Base-by-base conservation (phyloP, 1,140 invertebrate species). In the Zaprionus africanus region DNA sequence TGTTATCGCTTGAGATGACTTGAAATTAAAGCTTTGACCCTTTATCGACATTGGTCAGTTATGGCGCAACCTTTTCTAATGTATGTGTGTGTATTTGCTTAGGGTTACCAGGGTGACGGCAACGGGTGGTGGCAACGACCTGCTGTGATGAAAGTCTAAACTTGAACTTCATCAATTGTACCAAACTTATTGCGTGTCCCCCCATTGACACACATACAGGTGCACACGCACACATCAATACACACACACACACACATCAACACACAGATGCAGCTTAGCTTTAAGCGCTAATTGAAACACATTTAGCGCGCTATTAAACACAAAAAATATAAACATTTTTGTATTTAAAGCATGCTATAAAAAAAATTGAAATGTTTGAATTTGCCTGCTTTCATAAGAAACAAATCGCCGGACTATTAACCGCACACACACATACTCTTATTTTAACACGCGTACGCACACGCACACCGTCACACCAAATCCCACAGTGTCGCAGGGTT, bases 291-390 rank as follows among this genome's bases (percentile, higher is more conserved):
- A 88, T 88, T 88, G 80, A 90, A 84, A 56, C 72, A 73, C 85
- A 88, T 88, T 88, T 84, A 88, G 85, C 84, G 85, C 84, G 78
- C 84, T 84, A 90, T 90, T 84, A 90, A 87, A 78, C 71, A 84
- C 84, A 87, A 90, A 31, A 56, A 26, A 56, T 61, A 53, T 38
- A 76, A 60, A 76, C 61, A 76, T 71, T 76, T 71, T 67, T 43
- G n/a, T 46, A 56, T 53, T 70, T 49, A 86, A 88, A 82, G 81
- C 70, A 66, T 72, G n/a, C 71, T 76, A 84, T 84, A 84, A 70
- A 84, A 70, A 86, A 71, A 63, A 65, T 63, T 58, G 46, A 88
- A 88, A 78, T 87, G 80, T 84, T 86, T 85, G 78, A 38, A 82
- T 87, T 79, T 79, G 72, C 62, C 4, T 24, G 22, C 1, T 79